phyloP scores from a whole-genome alignment of 2,888 invertebrate genomes.

The Drosophila yooni region DNA sequence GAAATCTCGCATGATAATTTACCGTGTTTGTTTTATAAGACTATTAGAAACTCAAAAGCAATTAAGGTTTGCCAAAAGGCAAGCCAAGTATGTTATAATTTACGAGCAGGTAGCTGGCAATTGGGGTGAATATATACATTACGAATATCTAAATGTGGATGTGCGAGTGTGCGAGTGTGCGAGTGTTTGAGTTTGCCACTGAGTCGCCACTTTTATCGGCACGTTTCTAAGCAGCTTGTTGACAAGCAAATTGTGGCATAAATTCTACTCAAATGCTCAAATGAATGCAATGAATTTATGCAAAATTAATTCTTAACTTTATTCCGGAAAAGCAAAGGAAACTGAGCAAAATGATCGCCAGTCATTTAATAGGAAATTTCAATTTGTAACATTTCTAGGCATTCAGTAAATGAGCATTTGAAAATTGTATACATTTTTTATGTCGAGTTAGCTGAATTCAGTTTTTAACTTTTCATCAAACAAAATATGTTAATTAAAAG shows the following conservation, averaged over 20 bases:
- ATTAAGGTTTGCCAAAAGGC: conserved; percentile 56
- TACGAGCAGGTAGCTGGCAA: conserved; percentile 35
- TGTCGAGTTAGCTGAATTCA: not conserved
- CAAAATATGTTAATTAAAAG: not conserved
- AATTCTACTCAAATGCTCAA: conserved; percentile 40
- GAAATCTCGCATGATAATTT: conserved; percentile 59
- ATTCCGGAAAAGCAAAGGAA: not conserved
- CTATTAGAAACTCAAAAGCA: conserved; percentile 63
- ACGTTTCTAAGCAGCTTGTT: conserved; percentile 61
- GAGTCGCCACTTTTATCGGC: conserved; percentile 37
- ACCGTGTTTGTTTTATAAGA: conserved; percentile 66
- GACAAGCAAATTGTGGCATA: conserved; percentile 59
- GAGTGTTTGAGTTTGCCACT: conserved; percentile 1
- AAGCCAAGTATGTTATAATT: conserved; percentile 54
- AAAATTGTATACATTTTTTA: not conserved
- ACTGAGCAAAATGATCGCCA: not conserved
- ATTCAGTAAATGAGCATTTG: not conserved
- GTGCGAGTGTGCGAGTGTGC: not conserved
- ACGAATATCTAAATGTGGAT: not conserved
- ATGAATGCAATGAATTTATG: conserved; percentile 40
- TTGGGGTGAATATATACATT: conserved; percentile 1
- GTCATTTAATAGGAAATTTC: not conserved
- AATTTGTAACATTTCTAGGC: not conserved
- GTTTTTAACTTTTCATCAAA: not conserved
- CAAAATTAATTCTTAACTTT: conserved; percentile 32